Conservation (phyloP, 2,888 invertebrate species). For the Germaria angustata region DNA sequence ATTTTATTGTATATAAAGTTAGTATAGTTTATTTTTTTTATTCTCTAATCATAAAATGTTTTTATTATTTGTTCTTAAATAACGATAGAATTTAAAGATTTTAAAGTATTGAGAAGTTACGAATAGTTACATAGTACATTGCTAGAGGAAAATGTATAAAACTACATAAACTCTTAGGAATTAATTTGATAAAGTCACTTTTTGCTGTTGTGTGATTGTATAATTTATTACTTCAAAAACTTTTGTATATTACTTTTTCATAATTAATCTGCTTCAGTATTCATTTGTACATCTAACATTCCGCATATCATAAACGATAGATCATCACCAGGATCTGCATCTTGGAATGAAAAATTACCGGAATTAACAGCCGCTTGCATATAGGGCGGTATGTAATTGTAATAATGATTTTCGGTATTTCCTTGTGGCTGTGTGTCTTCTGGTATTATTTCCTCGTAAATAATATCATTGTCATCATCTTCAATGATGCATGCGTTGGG, state of each 20-base stretch:
- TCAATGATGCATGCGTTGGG: slow-evolving; percentile 29
- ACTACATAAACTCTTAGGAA: slow-evolving; percentile 57
- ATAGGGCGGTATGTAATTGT: slow-evolving; percentile 61
- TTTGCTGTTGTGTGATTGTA: slow-evolving; percentile 23
- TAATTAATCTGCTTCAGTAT: slow-evolving; percentile 46
- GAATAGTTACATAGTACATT: not conserved
- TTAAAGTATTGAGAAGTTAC: not conserved
- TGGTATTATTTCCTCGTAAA: slow-evolving; percentile 31
- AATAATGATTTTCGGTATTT: slow-evolving; percentile 48
- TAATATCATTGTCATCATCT: slow-evolving; percentile 27
- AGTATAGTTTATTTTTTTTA: not conserved
- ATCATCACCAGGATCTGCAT: slow-evolving; percentile 70
- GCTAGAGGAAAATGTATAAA: slow-evolving; percentile 57
- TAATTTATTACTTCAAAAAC: not conserved
- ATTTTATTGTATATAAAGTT: slow-evolving; percentile 42
- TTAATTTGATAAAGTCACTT: slow-evolving; percentile 44
- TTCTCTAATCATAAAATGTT: slow-evolving; percentile 12
- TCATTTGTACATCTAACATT: slow-evolving; percentile 72
- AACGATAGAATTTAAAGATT: not conserved
- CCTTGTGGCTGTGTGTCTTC: not conserved
- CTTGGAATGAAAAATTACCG: slow-evolving; percentile 50
- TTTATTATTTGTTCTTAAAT: slow-evolving; percentile 11
- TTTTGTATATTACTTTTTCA: not conserved
- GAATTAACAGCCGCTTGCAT: slow-evolving; percentile 50
- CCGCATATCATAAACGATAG: slow-evolving; percentile 74